Conservation (phyloP, 2,113 vertebrate species). For the Zeus faber region DNA sequence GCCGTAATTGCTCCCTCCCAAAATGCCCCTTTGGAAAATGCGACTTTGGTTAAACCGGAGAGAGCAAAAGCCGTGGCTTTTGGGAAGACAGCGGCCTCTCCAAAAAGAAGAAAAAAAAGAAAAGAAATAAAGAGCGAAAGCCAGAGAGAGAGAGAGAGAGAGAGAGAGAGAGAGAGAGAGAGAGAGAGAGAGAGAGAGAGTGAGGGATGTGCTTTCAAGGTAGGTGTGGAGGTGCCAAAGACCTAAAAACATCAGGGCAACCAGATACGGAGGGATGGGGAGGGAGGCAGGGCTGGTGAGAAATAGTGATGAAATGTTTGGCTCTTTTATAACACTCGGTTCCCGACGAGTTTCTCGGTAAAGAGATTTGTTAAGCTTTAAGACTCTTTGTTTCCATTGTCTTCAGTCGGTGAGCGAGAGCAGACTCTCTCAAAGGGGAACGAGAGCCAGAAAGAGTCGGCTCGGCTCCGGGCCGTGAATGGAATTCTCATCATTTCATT, state of each 20-base stretch:
- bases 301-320: neutral
- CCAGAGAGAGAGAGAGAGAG: neutral
- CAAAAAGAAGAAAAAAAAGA: neutral
- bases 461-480: too few species aligned
- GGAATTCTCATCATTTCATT: too few species aligned
- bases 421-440: too few species aligned
- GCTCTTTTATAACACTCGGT: too few species aligned
- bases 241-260: too few species aligned
- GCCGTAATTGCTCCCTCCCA: conserved; percentile 46
- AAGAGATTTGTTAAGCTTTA: too few species aligned
- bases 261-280: conserved; percentile 13
- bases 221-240: conserved; percentile 3
- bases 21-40: conserved; percentile 38
- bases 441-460: too few species aligned
- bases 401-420: too few species aligned
- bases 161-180: neutral
- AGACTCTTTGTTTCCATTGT: too few species aligned
- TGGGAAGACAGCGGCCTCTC: neutral
- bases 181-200: neutral
- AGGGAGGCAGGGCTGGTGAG: neutral
- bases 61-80: conserved; percentile 20
- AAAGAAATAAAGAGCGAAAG: neutral
- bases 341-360: too few species aligned
- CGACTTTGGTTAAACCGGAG: conserved; percentile 34
- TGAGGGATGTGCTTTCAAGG: conserved; percentile 20